phyloP scores from a whole-genome alignment of 2,888 invertebrate genomes.

The Orchestes rusci region DNA sequence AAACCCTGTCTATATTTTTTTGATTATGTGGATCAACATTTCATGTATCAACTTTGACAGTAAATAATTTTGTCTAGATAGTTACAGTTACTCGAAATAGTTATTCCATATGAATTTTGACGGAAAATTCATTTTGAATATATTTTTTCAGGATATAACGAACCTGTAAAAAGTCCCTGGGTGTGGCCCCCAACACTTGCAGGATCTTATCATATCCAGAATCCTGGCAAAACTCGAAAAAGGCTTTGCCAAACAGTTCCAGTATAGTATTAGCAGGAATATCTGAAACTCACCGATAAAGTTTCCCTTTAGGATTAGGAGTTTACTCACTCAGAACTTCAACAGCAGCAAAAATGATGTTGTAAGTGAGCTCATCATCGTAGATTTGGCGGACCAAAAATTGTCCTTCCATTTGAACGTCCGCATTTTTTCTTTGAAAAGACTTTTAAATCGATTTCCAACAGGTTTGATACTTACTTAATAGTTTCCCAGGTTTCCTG shows the following conservation, averaged over 20 bases:
- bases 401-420: conserved; percentile 90
- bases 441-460: neutral
- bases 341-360: conserved; percentile 85
- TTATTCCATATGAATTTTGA: neutral
- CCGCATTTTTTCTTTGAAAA: conserved; percentile 75
- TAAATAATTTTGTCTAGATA: neutral
- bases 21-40: too few relatives aligned
- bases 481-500: conserved; percentile 91
- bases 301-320: too few relatives aligned
- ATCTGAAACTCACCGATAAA: too few relatives aligned
- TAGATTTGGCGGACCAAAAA: conserved; percentile 92
- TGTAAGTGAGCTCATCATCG: conserved; percentile 92
- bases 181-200: conserved; percentile 89
- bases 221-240: conserved; percentile 94
- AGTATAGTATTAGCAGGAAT: conserved; percentile 85
- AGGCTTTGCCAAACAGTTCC: conserved; percentile 88
- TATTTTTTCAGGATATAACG: too few relatives aligned
- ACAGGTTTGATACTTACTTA: conserved; percentile 59
- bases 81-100: conserved; percentile 1
- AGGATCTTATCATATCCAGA: conserved; percentile 96
- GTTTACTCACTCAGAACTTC: conserved; percentile 80
- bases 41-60: too few relatives aligned
- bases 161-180: conserved; percentile 89
- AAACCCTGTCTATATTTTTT: too few relatives aligned
- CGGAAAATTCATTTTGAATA: too few relatives aligned